Conservation (phyloP, 2,113 vertebrate species). For the Paraplagusia blochii region DNA sequence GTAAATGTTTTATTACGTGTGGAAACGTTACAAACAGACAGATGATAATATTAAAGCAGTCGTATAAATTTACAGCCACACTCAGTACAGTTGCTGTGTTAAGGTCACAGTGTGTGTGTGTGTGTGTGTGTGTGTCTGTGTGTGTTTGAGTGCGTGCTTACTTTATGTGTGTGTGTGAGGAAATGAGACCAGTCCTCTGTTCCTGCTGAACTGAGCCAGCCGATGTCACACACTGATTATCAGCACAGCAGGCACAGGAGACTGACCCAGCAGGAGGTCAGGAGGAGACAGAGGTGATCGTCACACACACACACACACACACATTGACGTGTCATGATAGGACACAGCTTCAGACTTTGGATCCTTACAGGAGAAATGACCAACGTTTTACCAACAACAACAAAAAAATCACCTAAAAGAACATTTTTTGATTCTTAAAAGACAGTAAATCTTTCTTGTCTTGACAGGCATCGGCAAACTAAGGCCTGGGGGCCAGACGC, state of each 20-base stretch:
- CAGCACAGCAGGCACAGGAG: conserved; percentile 96
- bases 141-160: too few relatives aligned
- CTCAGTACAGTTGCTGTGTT: conserved; percentile 3
- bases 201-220: conserved; percentile 87
- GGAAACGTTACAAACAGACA: background rate
- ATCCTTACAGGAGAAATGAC: too few relatives aligned
- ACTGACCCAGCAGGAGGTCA: conserved; percentile 70
- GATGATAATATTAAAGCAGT: background rate
- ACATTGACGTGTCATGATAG: background rate
- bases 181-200: conserved; percentile 73
- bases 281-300: conserved; percentile 33
- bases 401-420: too few relatives aligned
- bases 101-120: conserved; percentile 21
- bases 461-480: too few relatives aligned
- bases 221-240: conserved; percentile 85
- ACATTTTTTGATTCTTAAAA: too few relatives aligned
- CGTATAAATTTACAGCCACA: background rate
- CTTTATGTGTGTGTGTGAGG: conserved; percentile 24
- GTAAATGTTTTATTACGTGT: background rate
- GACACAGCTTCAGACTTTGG: background rate
- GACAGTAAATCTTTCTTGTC: too few relatives aligned
- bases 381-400: too few relatives aligned
- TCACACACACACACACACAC: conserved; percentile 18
- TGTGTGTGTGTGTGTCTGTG: conserved; percentile 17
- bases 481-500: too few relatives aligned